Evolutionary conservation across 2,888 invertebrate species (phyloP), one percentile per base, ranked within the genome.

Genomic region (Hydrotaea cyrtoneurina): DNA sequence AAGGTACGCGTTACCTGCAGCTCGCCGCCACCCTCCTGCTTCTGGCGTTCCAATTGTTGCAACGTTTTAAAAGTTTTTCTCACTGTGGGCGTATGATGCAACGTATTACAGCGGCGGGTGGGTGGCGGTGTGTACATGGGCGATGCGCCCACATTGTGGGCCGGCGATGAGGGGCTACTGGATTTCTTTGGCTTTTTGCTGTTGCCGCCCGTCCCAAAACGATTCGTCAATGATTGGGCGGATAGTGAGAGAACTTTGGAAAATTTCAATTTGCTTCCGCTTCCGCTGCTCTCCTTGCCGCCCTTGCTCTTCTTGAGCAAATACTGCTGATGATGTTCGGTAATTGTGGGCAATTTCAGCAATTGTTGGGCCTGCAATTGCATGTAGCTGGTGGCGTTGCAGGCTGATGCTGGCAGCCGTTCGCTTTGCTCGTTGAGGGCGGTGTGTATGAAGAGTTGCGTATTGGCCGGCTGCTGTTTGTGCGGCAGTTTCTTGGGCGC

Each of bases 71-170:
- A 91, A 62, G 89, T 89, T 82, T 90, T 90, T n/a, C 91, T 89
- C 17, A 88, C 90, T 36, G 81, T 81, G 5, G 91, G 91, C n/a
- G 89, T 91, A 82, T 92, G 91, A 73, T 92, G 91, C 73, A 91
- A 80, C 0, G 91, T 91, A 53, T 90, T 91, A 80, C 92, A 92
- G 36, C 91, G 89, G n/a, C 92, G 87, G 76, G 90, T 89, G 7
- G 92, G 91, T 21, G 91, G 92, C 13, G 91, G 91, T 26, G 91
- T 91, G 46, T 90, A 91, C 53, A 91, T 86, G 15, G 92, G 91
- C 5, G 92, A 89, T 2, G 89, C 89, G 82, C 89, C 91, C 76
- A 88, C 89, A 84, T 89, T 89, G 17, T 89, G 87, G 0, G 88
- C 89, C 2, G 90, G 87, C 46, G 86, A 86, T 2, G 91, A 90